Base-by-base conservation (phyloP, 2,797 vertebrate genomes). In the Manis crassicaudata region DNA sequence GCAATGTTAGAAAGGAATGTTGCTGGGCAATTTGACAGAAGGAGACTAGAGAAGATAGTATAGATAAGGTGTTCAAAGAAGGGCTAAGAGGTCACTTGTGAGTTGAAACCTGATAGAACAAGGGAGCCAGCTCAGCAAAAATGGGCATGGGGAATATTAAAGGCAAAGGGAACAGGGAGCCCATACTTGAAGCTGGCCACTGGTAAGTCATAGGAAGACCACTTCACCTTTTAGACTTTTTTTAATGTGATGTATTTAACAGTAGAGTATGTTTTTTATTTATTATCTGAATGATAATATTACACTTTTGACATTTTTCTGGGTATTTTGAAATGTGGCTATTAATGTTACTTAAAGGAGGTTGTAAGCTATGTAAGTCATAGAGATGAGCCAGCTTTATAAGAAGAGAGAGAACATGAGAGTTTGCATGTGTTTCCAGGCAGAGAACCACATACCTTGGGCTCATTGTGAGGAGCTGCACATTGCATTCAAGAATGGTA, bases 271-370 rank as follows among this genome's bases (percentile, higher is more conserved):
- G 29, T 85, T 88, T 97, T 58, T 95, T 56, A 94, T 81, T 56
- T 88, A 73, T 60, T 29, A 80, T 85, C 65, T 77, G 35, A 87
- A 76, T 91, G 46, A 37, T 25, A 50, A 10, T 91, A 58, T 23
- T 75, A 21, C 25, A 32, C 80, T 94, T 75, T 91, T 60, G 27
- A 29, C 43, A 20, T 92, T 97, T 95, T 76, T 84, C 83, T 88
- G 43, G 3, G 4, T 94, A 82, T 91, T 88, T 86, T 81, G 63
- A 52, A 72, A 8, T 52, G 73, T 25, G 35, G 14, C 68, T 65
- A 62, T 14, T 37, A 65, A 72, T 76, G 54, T 81, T 72, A 13
- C 65, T 81, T 96, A 25, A 83, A 54, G 54, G 82, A 92, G 72
- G 7, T 65, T 88, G 10, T 93, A 32, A 32, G 63, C 82, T 54